Evolutionary conservation across 2,888 invertebrate species (phyloP).

Genomic region (Drosophila anomelani): DNA sequence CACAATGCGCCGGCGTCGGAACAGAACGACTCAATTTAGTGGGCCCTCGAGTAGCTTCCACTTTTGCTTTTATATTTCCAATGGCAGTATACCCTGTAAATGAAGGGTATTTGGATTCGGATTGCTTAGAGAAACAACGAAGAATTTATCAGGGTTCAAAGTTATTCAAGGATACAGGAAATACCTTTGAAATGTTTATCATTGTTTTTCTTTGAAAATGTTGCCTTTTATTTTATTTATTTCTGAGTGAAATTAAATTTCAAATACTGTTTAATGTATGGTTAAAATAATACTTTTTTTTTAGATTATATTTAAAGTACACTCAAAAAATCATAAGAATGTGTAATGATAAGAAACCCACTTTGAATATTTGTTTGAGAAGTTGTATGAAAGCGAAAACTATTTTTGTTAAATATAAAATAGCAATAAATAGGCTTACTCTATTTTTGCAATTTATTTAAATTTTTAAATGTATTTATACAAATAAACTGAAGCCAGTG

Average conservation of each 20-base stretch:
- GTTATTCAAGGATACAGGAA: no score
- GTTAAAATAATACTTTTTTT: no score
- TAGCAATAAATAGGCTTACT: no score
- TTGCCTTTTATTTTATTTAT: no score
- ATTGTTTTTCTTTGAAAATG: no score
- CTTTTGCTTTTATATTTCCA: slow-evolving; percentile 59
- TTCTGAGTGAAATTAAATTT: no score
- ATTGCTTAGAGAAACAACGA: no score
- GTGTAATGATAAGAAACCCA: not conserved
- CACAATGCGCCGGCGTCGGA: slow-evolving; percentile 59
- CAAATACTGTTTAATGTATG: no score
- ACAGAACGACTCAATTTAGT: slow-evolving; percentile 73
- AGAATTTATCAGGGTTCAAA: no score
- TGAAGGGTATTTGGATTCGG: not conserved
- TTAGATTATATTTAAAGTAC: no score
- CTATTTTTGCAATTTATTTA: not conserved
- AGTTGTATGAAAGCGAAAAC: not conserved
- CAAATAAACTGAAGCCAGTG: not conserved
- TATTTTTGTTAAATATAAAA: not conserved
- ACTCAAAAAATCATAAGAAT: no score
- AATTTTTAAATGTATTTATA: not conserved
- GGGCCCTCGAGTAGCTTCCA: slow-evolving; percentile 57
- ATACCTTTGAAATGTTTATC: no score
- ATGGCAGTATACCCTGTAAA: slow-evolving; percentile 39
- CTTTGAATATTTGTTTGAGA: not conserved